Conservation (phyloP, 2,113 vertebrate species). For the Corydoras sp. region DNA sequence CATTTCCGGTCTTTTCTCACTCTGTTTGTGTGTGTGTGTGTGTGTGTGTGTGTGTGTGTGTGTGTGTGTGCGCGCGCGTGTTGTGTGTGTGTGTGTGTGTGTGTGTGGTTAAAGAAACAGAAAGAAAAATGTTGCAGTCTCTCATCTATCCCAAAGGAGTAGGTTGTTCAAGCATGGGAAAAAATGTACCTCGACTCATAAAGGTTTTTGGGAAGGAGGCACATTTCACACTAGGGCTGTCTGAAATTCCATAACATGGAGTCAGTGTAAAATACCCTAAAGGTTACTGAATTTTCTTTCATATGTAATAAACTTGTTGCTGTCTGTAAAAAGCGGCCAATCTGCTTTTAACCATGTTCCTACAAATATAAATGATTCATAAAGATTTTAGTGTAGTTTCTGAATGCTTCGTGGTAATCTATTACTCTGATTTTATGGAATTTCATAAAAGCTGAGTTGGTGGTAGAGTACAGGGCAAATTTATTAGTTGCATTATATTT, state of each 20-base stretch:
- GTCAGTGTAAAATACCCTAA: slow-evolving; percentile 4
- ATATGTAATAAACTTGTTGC: neutral
- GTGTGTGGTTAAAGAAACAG: slow-evolving; percentile 11
- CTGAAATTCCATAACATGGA: slow-evolving; percentile 19
- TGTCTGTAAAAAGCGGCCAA: too few relatives aligned
- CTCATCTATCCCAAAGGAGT: slow-evolving; percentile 26
- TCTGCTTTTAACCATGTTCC: neutral
- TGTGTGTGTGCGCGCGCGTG: slow-evolving; percentile 10
- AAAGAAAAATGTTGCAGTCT: slow-evolving; percentile 19
- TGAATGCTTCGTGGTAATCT: too few relatives aligned
- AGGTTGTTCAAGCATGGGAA: slow-evolving; percentile 44
- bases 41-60: slow-evolving; percentile 8
- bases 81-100: too few relatives aligned
- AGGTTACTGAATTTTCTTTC: neutral
- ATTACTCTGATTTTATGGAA: too few relatives aligned
- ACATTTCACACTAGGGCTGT: slow-evolving; percentile 16
- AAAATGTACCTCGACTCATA: slow-evolving; percentile 44
- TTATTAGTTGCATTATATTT: too few relatives aligned
- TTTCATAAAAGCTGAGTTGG: too few relatives aligned
- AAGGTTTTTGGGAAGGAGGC: slow-evolving; percentile 36
- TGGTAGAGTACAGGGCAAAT: too few relatives aligned
- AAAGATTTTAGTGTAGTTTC: too few relatives aligned
- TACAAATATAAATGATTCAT: too few relatives aligned
- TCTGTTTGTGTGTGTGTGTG: slow-evolving; percentile 16
- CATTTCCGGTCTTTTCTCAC: slow-evolving; percentile 72